Base-by-base conservation (phyloP, 2,797 vertebrate species). In the Buceros bicornis region DNA sequence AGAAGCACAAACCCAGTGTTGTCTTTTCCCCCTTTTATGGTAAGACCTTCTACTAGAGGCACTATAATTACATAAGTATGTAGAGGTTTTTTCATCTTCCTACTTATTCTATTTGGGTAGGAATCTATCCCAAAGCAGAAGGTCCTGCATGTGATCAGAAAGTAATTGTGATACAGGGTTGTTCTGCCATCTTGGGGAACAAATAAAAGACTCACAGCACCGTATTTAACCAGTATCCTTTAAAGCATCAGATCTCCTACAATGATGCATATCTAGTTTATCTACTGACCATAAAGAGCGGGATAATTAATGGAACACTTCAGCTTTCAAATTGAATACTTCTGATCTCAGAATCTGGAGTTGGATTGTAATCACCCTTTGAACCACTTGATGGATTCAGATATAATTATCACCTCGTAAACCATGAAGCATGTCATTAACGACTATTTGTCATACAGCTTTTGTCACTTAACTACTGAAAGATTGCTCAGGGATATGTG, bases 401-500 rank as follows among this genome's bases (percentile, higher is more conserved):
- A 24, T 91, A 25, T 92, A 94, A 90, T 95, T 90, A 93, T 67
- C 72, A 92, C 92, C 57, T 87, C 80, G 61, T 91, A 95, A 93
- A 54, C 73, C 81, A 80, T 1, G 21, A 35, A 92, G 10, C 53
- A 72, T 77, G n/a, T 73, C 7, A 82, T 91, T 95, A 70, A 48
- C 37, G 40, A 65, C 8, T 93, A 66, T 86, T 92, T 95, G n/a
- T 70, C 79, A 70, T 9, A 47, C 28, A 64, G 14, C 21, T 16
- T 69, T 78, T 94, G 50, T 77, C 53, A 77, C 3, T 2, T 65
- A 92, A 93, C n/a, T 61, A 65, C 17, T 64, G 53, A 57, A 67
- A 74, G n/a, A 37, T 89, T 70, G 21, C 25, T 45, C 48, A 53
- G 31, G 48, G 31, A 93, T 57, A 70, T 8, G 28, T 20, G 20